These are phyloP conservation scores for Hydriomena furcata DNA, from an alignment of 2,888 invertebrate genomes.

Conservation along the genomic window DNA sequence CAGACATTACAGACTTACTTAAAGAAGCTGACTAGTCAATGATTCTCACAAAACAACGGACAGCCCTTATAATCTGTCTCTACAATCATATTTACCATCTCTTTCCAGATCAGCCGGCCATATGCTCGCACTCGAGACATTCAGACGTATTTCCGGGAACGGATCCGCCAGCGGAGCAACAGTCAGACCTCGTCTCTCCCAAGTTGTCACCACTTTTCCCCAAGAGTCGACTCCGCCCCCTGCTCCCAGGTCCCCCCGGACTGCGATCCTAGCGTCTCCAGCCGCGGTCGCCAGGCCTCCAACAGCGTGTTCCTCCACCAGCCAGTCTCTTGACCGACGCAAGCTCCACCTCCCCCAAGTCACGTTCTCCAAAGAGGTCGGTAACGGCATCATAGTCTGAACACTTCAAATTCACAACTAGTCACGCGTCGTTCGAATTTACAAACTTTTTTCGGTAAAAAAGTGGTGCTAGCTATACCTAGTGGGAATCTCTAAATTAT, in stretches of 20 bases:
- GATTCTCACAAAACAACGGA: no score
- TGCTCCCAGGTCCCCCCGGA: slow-evolving; percentile 67
- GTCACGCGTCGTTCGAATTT: slow-evolving; percentile 47
- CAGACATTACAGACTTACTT: no score
- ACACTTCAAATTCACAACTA: slow-evolving; percentile 40
- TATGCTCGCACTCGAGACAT: slow-evolving; percentile 88
- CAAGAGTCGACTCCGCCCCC: slow-evolving; percentile 73
- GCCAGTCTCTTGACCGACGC: slow-evolving; percentile 84
- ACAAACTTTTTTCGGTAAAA: slow-evolving; percentile 38
- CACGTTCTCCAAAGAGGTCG: slow-evolving; percentile 95
- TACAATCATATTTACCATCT: no score
- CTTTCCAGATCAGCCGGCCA: slow-evolving; percentile 87
- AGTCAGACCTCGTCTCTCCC: slow-evolving; percentile 53
- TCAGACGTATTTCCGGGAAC: slow-evolving; percentile 83
- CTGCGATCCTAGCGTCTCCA: slow-evolving; percentile 63
- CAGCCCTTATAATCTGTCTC: no score
- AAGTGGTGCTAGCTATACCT: slow-evolving; percentile 58
- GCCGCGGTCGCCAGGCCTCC: slow-evolving; percentile 83
- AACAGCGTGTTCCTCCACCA: slow-evolving; percentile 88
- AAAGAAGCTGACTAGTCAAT: no score
- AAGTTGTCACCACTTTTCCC: slow-evolving; percentile 53
- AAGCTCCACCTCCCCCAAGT: slow-evolving; percentile 91
- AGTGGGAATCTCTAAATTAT: slow-evolving; percentile 27
- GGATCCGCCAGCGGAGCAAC: slow-evolving; percentile 59
- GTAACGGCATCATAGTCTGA: slow-evolving; percentile 93